Evolutionary conservation across 2,113 vertebrate species (phyloP).

Genomic region (Pao palembangensis): DNA sequence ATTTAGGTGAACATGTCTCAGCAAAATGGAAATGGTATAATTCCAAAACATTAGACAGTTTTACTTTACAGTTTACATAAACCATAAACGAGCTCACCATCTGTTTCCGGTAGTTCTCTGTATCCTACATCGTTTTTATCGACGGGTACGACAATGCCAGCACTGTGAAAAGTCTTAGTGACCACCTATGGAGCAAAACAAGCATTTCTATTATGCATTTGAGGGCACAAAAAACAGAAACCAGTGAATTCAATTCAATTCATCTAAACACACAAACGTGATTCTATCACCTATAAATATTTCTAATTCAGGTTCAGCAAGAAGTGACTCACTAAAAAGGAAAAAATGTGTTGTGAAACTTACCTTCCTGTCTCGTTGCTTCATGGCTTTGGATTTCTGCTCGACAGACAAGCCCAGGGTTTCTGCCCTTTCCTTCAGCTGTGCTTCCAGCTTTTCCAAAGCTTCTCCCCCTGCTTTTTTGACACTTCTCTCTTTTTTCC

Average conservation of each 20-base stretch:
- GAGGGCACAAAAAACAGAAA: not conserved
- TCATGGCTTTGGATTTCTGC: constrained; percentile 87
- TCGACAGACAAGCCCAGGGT: constrained; percentile 83
- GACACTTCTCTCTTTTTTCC: constrained; percentile 78
- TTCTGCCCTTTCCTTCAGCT: constrained; percentile 79
- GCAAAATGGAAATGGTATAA: not conserved
- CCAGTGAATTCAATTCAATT: not conserved
- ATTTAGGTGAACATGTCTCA: not conserved
- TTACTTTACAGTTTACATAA: too few relatives aligned
- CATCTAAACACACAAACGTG: not conserved
- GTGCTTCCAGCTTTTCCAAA: constrained; percentile 80
- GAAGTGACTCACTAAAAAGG: not conserved
- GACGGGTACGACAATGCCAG: constrained; percentile 91
- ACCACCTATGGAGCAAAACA: constrained; percentile 77
- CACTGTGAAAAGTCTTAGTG: constrained; percentile 91
- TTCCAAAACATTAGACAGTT: not conserved
- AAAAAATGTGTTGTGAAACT: not conserved
- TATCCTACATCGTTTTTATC: constrained; percentile 96
- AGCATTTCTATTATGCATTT: not conserved
- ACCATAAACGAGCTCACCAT: constrained; percentile 74
- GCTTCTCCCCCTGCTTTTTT: constrained; percentile 68
- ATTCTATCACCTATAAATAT: not conserved
- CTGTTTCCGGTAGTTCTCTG: constrained; percentile 92
- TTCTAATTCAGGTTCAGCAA: not conserved
- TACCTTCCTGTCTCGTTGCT: constrained; percentile 92